These are phyloP conservation scores for roundworm (Caenorhabditis elegans) DNA, from an alignment of 1,140 invertebrate species.

Conservation along the genomic window DNA sequence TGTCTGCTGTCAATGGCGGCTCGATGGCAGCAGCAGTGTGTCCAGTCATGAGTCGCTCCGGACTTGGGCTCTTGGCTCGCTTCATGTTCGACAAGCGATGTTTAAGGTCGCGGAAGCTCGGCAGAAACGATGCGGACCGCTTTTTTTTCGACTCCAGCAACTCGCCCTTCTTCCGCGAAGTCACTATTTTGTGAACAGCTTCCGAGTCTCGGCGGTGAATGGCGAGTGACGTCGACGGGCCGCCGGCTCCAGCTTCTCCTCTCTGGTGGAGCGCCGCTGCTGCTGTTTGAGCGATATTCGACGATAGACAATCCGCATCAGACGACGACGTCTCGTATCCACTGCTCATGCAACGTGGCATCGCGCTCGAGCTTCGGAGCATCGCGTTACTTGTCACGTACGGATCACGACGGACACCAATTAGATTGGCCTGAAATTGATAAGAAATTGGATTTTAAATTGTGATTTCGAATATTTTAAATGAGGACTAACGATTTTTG, in stretches of 20 bases:
- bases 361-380: background rate
- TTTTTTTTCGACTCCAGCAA: background rate
- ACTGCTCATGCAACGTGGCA: constrained; percentile 15
- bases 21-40: background rate
- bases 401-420: background rate
- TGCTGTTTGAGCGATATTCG: too few species aligned
- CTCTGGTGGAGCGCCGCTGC: background rate
- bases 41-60: background rate
- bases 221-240: background rate
- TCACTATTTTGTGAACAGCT: background rate
- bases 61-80: background rate
- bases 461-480: too few species aligned
- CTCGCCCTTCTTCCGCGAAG: background rate
- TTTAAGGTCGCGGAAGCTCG: background rate
- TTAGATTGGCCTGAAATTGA: background rate
- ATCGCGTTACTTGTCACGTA: background rate
- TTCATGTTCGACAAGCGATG: background rate
- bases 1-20: background rate
- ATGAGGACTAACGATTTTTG: too few species aligned
- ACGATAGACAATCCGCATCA: background rate
- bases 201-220: background rate
- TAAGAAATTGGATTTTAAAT: background rate
- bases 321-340: background rate
- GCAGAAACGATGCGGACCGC: background rate
- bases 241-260: background rate